A percentile compares a stretch with the other conserved stretches of the same genome.
Conservation (phyloP, 1,140 invertebrate species). For the Lycorma delicatula region DNA sequence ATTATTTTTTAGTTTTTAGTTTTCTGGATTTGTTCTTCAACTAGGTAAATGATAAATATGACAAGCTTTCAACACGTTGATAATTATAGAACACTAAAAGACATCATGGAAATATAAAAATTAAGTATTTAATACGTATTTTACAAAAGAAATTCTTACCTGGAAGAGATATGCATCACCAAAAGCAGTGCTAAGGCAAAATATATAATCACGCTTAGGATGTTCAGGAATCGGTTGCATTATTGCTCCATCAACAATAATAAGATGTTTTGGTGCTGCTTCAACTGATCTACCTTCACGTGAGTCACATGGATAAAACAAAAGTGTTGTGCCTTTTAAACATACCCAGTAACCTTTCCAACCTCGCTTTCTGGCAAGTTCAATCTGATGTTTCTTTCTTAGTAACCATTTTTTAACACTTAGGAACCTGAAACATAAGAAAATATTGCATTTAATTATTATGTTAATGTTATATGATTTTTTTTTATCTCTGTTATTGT, state of each 20-base stretch:
- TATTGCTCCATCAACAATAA: constrained; percentile 94
- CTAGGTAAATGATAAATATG: too few species aligned
- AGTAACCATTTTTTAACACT: constrained; percentile 98
- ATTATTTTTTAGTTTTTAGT: too few species aligned
- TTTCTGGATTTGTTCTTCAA: too few species aligned
- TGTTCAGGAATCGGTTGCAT: constrained; percentile 98
- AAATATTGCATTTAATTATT: constrained; percentile 8
- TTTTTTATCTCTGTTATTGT: too few species aligned
- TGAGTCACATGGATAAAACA: constrained; percentile 94
- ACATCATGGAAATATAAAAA: too few species aligned
- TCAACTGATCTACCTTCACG: constrained; percentile 83
- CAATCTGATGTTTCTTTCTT: constrained; percentile 93
- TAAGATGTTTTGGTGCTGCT: constrained; percentile 86
- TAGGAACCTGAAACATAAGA: constrained; percentile 65
- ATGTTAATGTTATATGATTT: too few species aligned
- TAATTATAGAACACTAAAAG: too few species aligned
- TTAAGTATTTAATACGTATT: too few species aligned
- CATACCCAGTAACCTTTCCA: constrained; percentile 99
- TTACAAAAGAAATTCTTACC: constrained; percentile 50
- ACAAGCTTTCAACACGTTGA: too few species aligned
- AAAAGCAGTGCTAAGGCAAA: constrained; percentile 95
- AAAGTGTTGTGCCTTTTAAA: constrained; percentile 90
- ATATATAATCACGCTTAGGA: constrained; percentile 94
- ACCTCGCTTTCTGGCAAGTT: constrained; percentile 86
- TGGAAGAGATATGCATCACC: constrained; percentile 97